Evolutionary conservation across 2,797 vertebrate genomes (phyloP), one percentile per base, ranked within the genome.

Genomic region (Gymnoscopelus microlampas): DNA sequence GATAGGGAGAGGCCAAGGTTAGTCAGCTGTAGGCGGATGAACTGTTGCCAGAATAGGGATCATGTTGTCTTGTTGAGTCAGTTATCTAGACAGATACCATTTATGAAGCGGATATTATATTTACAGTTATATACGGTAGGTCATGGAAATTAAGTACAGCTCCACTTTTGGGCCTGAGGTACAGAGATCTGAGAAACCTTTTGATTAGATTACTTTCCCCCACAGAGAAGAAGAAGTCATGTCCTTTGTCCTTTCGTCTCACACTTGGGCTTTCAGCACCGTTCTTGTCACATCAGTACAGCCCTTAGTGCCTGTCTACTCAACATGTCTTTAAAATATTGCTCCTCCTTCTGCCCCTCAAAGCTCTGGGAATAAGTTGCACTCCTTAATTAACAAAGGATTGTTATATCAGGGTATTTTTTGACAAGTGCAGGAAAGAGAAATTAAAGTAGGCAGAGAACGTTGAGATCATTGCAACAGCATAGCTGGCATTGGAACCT

Each of bases 231-330:
- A 57, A 14, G 0, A 32, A 14, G 23, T 62, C 58, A 35, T 8
- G 14, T n/a, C 35, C 35, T 39, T 35, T 35, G 32, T 35, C 32
- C 4, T 35, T 44, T 10, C 8, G 39, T 44, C 39, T 44, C 39
- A 44, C 39, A 44, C 39, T 44, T 44, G 29, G 58, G 26, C 55
- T 56, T 56, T 23, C 53, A 54, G 5, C 53, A 54, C 23, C 6
- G 8, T 53, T 72, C 26, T 79, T 78, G 48, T 76, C 70, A 57
- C 3, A 57, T 23, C 15, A 68, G 10, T 54, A 15, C 50, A 70
- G 39, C 35, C 60, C 65, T 53, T 26, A 26, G 32, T 66, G 29
- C 7, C 7, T 60, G 51, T 76, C 72, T 65, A 35, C 70, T 74
- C 2, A 71, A 65, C 3, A 26, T 64, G 12, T 1, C 12, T 9